Evolutionary conservation across 2,797 vertebrate genomes (phyloP).

Genomic region (Allobates femoralis): DNA sequence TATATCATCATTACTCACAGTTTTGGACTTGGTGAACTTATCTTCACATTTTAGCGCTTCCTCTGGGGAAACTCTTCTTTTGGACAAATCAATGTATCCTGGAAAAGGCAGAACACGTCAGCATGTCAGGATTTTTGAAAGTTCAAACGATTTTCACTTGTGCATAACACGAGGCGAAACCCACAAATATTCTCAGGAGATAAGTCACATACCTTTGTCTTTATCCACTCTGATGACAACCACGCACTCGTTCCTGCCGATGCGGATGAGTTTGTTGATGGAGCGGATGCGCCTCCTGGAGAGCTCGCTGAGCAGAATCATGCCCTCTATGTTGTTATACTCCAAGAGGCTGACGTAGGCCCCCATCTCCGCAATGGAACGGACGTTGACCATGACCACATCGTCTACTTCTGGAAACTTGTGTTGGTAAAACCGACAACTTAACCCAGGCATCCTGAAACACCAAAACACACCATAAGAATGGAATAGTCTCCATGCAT

Average conservation of each 20-base stretch:
- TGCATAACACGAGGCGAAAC: too few relatives aligned
- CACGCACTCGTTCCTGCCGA: slow-evolving; percentile 97
- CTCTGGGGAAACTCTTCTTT: slow-evolving; percentile 99
- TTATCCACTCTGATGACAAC: slow-evolving; percentile 99
- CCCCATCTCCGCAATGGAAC: slow-evolving; percentile 98
- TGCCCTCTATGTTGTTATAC: slow-evolving; percentile 99
- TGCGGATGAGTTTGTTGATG: slow-evolving; percentile 99
- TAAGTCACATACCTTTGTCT: slow-evolving; percentile 90
- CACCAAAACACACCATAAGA: not conserved
- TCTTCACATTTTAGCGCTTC: slow-evolving; percentile 99
- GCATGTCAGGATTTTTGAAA: too few relatives aligned
- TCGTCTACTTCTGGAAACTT: slow-evolving; percentile 98
- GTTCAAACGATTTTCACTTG: too few relatives aligned
- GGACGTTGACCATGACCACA: slow-evolving; percentile 98
- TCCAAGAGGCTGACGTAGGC: slow-evolving; percentile 97
- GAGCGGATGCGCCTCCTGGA: slow-evolving; percentile 96
- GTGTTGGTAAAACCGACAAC: slow-evolving; percentile 98
- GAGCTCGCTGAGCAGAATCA: slow-evolving; percentile 97
- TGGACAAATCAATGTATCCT: slow-evolving; percentile 99
- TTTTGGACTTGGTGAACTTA: slow-evolving; percentile 99
- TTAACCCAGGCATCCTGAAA: slow-evolving; percentile 92
- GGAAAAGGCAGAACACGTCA: not conserved
- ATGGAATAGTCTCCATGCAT: not conserved
- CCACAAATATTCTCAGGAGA: too few relatives aligned
- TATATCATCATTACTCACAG: slow-evolving; percentile 77